Conservation (phyloP, 2,113 vertebrate species). For the Nycticorax nycticorax region DNA sequence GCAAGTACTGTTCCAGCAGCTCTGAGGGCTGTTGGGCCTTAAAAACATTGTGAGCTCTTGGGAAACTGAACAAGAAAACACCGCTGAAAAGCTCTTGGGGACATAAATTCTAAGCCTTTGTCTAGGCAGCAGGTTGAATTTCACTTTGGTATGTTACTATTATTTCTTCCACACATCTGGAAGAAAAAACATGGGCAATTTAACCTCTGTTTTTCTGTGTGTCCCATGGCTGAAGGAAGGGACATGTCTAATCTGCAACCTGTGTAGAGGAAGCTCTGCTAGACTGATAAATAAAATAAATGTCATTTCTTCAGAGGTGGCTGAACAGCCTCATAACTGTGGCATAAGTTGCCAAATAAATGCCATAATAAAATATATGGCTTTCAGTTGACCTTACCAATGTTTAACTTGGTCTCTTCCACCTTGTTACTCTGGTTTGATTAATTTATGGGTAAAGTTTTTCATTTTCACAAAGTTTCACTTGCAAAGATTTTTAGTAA, state of each 20-base stretch:
- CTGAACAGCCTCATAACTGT: neutral
- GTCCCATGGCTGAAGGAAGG: neutral
- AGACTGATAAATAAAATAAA: neutral
- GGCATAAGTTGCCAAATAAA: neutral
- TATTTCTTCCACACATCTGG: neutral
- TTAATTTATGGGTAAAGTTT: neutral
- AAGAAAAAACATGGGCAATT: neutral
- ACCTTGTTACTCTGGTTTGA: neutral
- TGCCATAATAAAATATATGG: neutral
- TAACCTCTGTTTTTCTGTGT: rapidly evolving
- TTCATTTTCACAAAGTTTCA: neutral
- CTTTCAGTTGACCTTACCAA: neutral
- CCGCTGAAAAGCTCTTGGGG: neutral
- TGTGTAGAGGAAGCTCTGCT: neutral
- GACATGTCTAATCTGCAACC: neutral
- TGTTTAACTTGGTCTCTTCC: neutral
- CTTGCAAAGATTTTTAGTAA: neutral
- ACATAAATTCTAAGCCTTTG: neutral
- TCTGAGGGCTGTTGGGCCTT: neutral
- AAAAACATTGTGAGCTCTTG: neutral
- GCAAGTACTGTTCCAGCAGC: neutral
- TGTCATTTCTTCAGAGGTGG: neutral
- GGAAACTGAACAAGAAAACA: neutral
- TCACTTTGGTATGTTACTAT: neutral
- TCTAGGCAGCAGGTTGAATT: neutral